Evolutionary conservation across 2,113 vertebrate species (phyloP).

Genomic region (Orcinus orca): DNA sequence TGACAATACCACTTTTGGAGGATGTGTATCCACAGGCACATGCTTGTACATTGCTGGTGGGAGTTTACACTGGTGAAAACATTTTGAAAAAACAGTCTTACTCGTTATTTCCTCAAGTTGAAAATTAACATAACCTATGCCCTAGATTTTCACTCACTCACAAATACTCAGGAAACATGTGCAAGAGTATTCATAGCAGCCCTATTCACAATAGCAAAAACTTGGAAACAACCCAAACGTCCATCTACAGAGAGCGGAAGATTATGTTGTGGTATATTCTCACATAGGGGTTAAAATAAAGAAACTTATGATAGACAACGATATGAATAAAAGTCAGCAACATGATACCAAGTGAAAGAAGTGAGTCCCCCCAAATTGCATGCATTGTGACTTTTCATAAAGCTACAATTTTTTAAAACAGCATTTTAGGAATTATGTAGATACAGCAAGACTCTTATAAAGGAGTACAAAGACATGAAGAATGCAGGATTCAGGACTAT

Average conservation of each 20-base stretch:
- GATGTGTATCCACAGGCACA: not conserved
- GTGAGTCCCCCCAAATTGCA: not conserved
- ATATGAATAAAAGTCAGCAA: not conserved
- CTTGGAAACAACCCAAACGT: slow-evolving; percentile 10
- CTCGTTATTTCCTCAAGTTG: not conserved
- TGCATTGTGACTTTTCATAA: not conserved
- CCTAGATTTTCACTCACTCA: slow-evolving; percentile 10
- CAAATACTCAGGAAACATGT: slow-evolving; percentile 49
- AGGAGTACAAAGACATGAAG: not conserved
- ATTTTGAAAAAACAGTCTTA: not conserved
- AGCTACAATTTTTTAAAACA: not conserved
- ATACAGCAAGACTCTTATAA: not conserved
- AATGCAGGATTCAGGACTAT: not conserved
- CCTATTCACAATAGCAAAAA: slow-evolving; percentile 7
- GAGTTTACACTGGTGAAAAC: not conserved
- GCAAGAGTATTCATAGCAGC: not conserved
- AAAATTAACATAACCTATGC: slow-evolving; percentile 11
- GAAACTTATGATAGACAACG: not conserved
- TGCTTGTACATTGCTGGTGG: not conserved
- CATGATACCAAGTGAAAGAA: not conserved
- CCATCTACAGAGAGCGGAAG: not conserved
- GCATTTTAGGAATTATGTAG: not conserved
- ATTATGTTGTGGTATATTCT: not conserved
- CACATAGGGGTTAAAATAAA: not conserved
- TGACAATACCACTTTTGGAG: not conserved